Base-by-base conservation (phyloP, 2,888 invertebrate species). In the Calliphora vomitoria region DNA sequence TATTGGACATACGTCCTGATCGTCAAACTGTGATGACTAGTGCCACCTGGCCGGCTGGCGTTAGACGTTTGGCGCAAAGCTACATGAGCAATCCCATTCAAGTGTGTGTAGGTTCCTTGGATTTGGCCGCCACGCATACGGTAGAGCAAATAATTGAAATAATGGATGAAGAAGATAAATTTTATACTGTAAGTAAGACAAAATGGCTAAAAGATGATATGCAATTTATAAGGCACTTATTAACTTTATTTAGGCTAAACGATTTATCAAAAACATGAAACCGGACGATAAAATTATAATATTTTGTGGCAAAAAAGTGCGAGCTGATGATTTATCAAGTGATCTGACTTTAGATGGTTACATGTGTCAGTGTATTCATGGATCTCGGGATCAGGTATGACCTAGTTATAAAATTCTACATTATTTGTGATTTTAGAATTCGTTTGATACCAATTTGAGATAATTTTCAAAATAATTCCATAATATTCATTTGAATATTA, bases 11-110 rank as follows among this genome's bases (percentile, higher is more conserved):
- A 31, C 95, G 98, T 78, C 98, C 98, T 8, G 98, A 98, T 92
- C 94, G 98, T 78, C 98, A 99, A 93, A 98, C 98, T n/a, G 96
- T 99, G 0, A 98, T 99, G 98, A 99, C 99, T 0, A 97, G 97
- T 92, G 99, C 99, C 15, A 99, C 99, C 0, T 99, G 99, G 99
- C 99, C 99, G 0, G 94, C 95, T 76, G 97, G 96, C 60, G 98
- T 99, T 1, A 95, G 98, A 18, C 95, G 97, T 20, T 94, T 99
- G 60, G 98, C 98, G 0, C 95, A 96, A 88, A 96, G 96, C 1
- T 99, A 98, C 92, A 97, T 98, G 96, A 96, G 95, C 79, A 96
- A 98, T 93, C 98, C 99, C 0, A 95, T 98, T 75, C 98, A 98
- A 94, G 97, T 98, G 0, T 97, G 96, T 93, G 97, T 99, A 35